Percentiles rank a stretch among this genome's conserved stretches.
Evolutionary conservation across 64 coral and sea anemone species (phyloP).

Genomic region (Dendronephthya gigantea): DNA sequence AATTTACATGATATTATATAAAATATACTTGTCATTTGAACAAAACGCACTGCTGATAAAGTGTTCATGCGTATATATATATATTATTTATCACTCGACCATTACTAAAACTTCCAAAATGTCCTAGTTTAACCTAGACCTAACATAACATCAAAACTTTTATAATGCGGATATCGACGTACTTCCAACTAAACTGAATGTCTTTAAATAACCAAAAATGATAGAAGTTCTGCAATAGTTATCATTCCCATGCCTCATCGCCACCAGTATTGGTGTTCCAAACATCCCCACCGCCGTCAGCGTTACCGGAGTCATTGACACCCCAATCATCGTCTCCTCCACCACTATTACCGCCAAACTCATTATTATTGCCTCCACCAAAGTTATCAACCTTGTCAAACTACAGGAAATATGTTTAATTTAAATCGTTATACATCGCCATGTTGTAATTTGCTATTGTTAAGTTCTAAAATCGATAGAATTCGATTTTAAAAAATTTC

Average conservation of each 20-base stretch:
- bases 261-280: slow-evolving; percentile 14
- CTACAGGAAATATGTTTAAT: neutral
- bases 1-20: too few relatives aligned
- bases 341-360: neutral
- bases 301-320: neutral
- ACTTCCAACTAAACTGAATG: neutral
- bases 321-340: neutral
- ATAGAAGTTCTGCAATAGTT: too few relatives aligned
- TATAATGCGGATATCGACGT: neutral
- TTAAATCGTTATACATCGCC: too few relatives aligned
- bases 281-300: neutral
- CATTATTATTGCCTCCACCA: neutral
- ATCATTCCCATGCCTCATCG: neutral
- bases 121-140: neutral
- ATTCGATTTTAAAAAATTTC: too few relatives aligned
- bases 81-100: neutral
- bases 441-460: too few relatives aligned
- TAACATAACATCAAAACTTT: neutral
- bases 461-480: too few relatives aligned
- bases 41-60: too few relatives aligned
- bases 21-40: too few relatives aligned
- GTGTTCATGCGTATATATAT: neutral
- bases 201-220: neutral
- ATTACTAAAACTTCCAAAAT: neutral
- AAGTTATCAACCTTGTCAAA: neutral